Evolutionary conservation across 2,888 invertebrate species (phyloP).

Genomic region (Hanleya hanleyi): DNA sequence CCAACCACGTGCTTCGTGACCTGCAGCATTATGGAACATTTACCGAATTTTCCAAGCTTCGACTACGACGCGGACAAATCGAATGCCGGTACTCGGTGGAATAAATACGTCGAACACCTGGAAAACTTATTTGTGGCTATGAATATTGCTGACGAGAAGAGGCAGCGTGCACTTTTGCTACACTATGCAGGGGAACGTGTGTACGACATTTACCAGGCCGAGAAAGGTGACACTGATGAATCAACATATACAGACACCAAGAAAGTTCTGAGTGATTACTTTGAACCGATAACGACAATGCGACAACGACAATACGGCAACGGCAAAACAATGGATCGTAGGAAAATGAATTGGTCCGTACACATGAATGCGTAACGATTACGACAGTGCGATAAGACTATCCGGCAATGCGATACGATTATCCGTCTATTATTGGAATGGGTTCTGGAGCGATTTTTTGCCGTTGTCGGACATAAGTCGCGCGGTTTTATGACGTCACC

Average conservation of each 20-base stretch:
- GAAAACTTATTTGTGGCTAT: constrained; percentile 7
- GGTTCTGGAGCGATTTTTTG: too few relatives aligned
- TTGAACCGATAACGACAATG: too few relatives aligned
- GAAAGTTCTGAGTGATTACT: not conserved
- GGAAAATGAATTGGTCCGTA: too few relatives aligned
- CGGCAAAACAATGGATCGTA: too few relatives aligned
- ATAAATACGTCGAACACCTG: not conserved
- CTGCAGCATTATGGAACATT: not conserved
- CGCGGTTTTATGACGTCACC: too few relatives aligned
- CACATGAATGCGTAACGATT: too few relatives aligned
- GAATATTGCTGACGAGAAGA: not conserved
- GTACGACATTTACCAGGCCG: not conserved
- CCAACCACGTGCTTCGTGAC: too few relatives aligned
- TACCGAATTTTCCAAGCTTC: not conserved
- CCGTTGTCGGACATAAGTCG: too few relatives aligned
- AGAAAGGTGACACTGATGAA: not conserved
- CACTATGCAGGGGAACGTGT: not conserved
- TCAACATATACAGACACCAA: not conserved
- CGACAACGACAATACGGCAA: too few relatives aligned
- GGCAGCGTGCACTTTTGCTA: constrained; percentile 2
- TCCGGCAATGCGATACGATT: too few relatives aligned
- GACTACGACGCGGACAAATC: not conserved
- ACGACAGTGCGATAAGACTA: too few relatives aligned
- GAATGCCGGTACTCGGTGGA: not conserved
- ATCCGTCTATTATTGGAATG: too few relatives aligned